Evolutionary conservation across 2,113 vertebrate genomes (phyloP).

Genomic region (Rattus norvegicus): DNA sequence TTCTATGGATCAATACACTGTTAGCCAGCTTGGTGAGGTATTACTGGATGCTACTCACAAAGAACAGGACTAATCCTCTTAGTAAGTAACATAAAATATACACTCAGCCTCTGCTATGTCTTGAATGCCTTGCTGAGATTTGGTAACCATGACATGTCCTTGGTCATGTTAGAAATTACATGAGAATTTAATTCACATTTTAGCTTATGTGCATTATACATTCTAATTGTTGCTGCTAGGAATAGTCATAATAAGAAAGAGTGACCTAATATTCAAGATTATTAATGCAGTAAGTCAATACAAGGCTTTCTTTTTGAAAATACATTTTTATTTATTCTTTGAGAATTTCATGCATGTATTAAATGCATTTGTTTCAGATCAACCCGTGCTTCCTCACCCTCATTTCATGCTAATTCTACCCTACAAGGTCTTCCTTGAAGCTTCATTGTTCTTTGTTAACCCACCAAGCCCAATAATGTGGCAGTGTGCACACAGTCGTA

Average conservation of each 20-base stretch:
- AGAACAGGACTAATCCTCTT: neutral
- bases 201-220: neutral
- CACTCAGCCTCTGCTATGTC: neutral
- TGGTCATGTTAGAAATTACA: constrained; percentile 43
- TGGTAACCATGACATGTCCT: neutral
- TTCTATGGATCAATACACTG: neutral
- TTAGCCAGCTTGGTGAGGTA: neutral
- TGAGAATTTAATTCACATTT: constrained; percentile 10
- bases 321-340: neutral
- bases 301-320: neutral
- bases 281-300: neutral
- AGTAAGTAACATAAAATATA: neutral
- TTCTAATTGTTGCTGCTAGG: constrained; percentile 22
- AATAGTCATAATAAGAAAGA: constrained; percentile 22
- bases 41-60: neutral
- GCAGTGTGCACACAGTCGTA: neutral
- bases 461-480: no score
- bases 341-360: neutral
- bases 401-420: neutral
- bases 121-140: neutral
- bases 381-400: neutral
- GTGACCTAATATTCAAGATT: constrained; percentile 10
- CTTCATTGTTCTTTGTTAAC: neutral
- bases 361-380: neutral
- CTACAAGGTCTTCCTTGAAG: neutral